Base-by-base conservation (phyloP, 2,797 vertebrate species). In the Arctocebus calabarensis region DNA sequence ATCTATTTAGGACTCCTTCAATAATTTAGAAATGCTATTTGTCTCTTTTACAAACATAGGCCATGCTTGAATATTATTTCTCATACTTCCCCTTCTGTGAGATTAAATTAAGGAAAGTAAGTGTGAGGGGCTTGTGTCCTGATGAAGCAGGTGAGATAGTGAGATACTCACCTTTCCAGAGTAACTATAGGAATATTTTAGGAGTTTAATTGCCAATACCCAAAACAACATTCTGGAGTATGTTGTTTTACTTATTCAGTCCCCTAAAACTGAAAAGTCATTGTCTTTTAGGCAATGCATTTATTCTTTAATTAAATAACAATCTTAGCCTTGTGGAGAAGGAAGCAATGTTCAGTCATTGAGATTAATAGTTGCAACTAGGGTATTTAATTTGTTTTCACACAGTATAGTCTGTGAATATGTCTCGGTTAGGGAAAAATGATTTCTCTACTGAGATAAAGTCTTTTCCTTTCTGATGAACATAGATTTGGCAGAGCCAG, bases 401-500 rank as follows among this genome's bases (percentile, higher is more conserved):
- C 19, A 79, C 5, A 61, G 3, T 55, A 32, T 90, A 93, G 10
- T n/a, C 20, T 94, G n/a, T 71, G 29, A 94, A 66, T 88, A 48
- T 68, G 48, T 2, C 8, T n/a, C 57, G 11, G 29, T 23, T 32
- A 23, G 85, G 81, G 0, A 66, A 93, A 92, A 82, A 45, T 66
- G 7, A 34, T 48, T 61, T 74, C 84, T 88, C 25, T 88, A 7
- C 85, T 88, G 48, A 84, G 83, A 75, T 89, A 91, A 68, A 71
- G 7, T 22, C 8, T 40, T 83, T 5, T 70, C 22, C 78, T 93
- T 20, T 79, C 22, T 34, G 43, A 43, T 43, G 7, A 79, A 78
- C 73, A 75, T n/a, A 77, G 74, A 81, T 77, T 48, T 62, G 27
- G 1, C 9, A 70, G 2, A 17, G 2, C n/a, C 48, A 89, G 34